Base-by-base conservation (phyloP, 2,797 vertebrate species). In the Okamejei kenojei region DNA sequence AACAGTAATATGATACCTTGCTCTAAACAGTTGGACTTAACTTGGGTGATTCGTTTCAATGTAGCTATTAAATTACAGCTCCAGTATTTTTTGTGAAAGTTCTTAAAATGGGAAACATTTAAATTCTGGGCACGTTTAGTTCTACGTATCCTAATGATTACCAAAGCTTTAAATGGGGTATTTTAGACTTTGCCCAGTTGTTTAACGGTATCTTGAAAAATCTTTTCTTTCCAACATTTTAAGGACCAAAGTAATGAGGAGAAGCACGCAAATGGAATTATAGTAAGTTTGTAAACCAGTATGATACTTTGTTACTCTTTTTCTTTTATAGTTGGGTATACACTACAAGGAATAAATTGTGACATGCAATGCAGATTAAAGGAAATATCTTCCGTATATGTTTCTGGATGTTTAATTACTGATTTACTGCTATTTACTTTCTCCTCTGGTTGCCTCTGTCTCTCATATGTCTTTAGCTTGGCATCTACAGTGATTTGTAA, bases 201-300 rank as follows among this genome's bases (percentile, higher is more conserved):
- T 92, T 91, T 92, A 92, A 92, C 29, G 71, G 90, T 76, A 76
- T 92, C 95, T 95, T 95, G 96, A 97, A 98, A 93, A 92, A 97
- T 98, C 93, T 97, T 98, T 97, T 98, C 97, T 98, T 97, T 95
- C 97, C 94, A 96, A 97, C 96, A 97, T 97, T 97, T 97, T 97
- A 99, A 99, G 98, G 99, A 99, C 97, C 98, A 99, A 98, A 98
- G 97, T 99, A 99, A 98, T 97, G 98, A 98, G 97, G 99, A 99
- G 96, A 98, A 99, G 97, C 99, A 99, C 98, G 97, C 98, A 98
- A 97, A 99, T 98, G 98, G 98, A 99, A 96, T 98, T 96, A 98
- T 99, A 99, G 99, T 99, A 99, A 99, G 99, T 99, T 98, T 96
- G 95, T 96, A 94, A 95, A 94, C 96, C 94, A 95, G 96, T 95